Evolutionary conservation across 2,888 invertebrate genomes (phyloP), one percentile per base, ranked within the genome.

Genomic region (Gymnosoma rotundatum): DNA sequence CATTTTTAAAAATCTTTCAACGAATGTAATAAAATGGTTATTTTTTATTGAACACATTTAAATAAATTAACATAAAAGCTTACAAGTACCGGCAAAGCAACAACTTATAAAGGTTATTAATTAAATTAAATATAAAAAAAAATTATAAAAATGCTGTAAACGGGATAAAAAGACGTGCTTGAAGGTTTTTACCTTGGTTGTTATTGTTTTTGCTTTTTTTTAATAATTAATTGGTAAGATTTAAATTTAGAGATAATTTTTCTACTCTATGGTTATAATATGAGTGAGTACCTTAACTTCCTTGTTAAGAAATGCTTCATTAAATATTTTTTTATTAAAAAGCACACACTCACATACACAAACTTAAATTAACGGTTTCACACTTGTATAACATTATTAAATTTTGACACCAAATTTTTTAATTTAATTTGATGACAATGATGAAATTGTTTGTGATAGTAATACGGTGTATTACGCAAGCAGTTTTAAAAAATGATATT

Each of bases 91-190:
- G 1, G 16, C 18, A 48, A 20, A 45, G 20, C 9, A 2, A 32
- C n/a, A 21, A 38, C 42, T 4, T 72, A 36, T 72, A 25, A 58
- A 63, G 64, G 73, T 32, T 72, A 72, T 42, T 79, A 73, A 69
- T 69, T 80, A 80, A 80, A 63, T 74, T 63, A 32, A 25, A n/a
- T 50, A 45, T 52, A 12, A 12, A 10, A 42, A 12, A 10, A 42
- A 12, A 42, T 45, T 48, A 21, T 25, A n/a, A 45, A 61, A 52
- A 52, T 2, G 4, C 12, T 42, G 50, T 52, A 1, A 8, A 21
- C 54, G 52, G 9, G 38, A 32, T 54, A 60, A 64, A 25, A 25
- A 60, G 45, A 74, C 74, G 80, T 80, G 66, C 74, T 60, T 73
- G 67, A 69, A n/a, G 63, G 54, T 66, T 32, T 70, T 63, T 56